phyloP scores from a whole-genome alignment of 2,113 vertebrate genomes.

The Porphyrio hochstetteri region DNA sequence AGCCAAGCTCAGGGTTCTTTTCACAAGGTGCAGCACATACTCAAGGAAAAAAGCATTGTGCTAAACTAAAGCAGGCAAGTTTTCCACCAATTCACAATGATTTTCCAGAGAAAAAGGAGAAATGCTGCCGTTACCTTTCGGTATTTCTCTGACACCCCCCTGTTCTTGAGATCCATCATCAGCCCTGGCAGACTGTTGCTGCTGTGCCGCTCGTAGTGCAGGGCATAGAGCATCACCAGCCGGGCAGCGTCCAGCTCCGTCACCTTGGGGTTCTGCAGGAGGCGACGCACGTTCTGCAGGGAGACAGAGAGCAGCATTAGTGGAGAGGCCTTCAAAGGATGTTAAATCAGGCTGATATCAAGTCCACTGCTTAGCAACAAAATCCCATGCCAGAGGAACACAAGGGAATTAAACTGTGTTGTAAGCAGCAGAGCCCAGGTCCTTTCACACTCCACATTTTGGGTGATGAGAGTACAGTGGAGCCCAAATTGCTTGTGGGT shows the following conservation, averaged over 20 bases:
- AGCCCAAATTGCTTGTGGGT: background rate
- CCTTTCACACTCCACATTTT: background rate
- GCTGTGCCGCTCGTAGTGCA: conserved; percentile 92
- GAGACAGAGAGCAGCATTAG: rapidly evolving
- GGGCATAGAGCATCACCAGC: conserved; percentile 92
- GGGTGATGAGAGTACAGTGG: rapidly evolving
- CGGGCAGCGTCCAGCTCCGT: conserved; percentile 85
- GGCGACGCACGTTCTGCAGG: conserved; percentile 84
- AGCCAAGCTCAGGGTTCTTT: background rate
- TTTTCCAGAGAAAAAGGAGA: background rate
- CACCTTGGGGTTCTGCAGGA: conserved; percentile 87
- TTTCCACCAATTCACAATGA: too few species aligned
- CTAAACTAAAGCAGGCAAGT: background rate
- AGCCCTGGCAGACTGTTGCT: conserved; percentile 83
- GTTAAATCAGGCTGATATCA: too few species aligned
- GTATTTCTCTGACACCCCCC: conserved; percentile 84
- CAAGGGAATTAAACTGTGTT: background rate
- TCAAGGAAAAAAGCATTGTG: too few species aligned
- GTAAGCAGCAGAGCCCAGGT: background rate
- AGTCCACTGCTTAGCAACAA: background rate
- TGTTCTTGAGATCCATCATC: conserved; percentile 82
- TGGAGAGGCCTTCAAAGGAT: background rate
- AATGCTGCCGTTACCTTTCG: conserved; percentile 75
- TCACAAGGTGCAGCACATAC: rapidly evolving
- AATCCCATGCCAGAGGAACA: background rate